Conservation (phyloP, 2,797 vertebrate genomes). For the Melanotaenia pygmaea region DNA sequence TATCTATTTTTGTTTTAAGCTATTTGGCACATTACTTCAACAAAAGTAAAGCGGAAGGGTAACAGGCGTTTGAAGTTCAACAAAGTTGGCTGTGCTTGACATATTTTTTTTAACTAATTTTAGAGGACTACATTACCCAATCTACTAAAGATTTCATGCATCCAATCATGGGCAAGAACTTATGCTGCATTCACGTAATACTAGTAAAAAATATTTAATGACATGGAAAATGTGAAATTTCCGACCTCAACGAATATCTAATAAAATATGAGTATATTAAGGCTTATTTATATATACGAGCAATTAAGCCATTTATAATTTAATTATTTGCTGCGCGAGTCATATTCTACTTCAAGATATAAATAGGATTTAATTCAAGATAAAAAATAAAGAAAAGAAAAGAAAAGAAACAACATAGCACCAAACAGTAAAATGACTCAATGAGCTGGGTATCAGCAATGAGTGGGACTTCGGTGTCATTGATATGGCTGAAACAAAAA, state of each 20-base stretch:
- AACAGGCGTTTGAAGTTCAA: too few species aligned
- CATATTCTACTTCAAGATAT: too few species aligned
- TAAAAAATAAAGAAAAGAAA: too few species aligned
- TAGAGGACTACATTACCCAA: conserved; percentile 70
- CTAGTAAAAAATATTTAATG: neutral
- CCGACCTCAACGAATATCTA: neutral
- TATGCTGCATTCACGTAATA: neutral
- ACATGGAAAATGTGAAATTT: neutral
- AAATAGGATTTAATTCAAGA: too few species aligned
- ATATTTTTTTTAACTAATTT: neutral
- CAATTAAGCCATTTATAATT: neutral
- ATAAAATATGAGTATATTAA: neutral
- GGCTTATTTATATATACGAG: neutral
- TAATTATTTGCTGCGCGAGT: neutral
- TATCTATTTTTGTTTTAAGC: neutral
- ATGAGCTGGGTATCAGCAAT: neutral
- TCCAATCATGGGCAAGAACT: conserved; percentile 44
- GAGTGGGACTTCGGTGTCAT: neutral
- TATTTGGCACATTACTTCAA: neutral
- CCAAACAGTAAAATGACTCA: neutral
- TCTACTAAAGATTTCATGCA: neutral
- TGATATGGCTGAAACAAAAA: too few species aligned
- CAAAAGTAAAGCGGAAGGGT: neutral
- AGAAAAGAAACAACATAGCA: neutral
- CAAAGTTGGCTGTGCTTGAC: neutral